phyloP scores from a whole-genome alignment of 2,888 invertebrate genomes.

The Rotaria macrura region DNA sequence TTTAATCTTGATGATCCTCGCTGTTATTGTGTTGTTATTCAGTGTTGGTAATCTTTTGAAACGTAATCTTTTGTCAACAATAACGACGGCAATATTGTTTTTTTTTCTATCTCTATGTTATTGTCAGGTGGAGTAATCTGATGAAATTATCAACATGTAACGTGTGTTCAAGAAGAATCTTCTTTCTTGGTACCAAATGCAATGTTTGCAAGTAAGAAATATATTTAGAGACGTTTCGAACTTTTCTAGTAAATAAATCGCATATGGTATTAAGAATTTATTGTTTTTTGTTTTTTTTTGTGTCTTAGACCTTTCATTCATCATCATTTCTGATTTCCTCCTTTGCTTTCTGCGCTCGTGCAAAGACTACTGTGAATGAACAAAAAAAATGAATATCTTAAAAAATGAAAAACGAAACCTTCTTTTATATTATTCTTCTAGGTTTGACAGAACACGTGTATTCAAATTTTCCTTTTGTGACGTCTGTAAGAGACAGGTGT shows the following conservation, averaged over 20 bases:
- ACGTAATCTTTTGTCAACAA: not conserved
- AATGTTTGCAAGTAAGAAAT: constrained; percentile 16
- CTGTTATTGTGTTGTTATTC: not conserved
- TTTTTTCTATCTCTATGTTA: not conserved
- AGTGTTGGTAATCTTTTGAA: no score
- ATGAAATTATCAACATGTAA: constrained; percentile 6
- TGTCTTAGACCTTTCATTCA: no score
- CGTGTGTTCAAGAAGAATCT: not conserved
- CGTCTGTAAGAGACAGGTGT: constrained; percentile 2
- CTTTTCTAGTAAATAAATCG: no score
- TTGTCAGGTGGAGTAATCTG: constrained; percentile 7
- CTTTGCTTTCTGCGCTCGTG: no score
- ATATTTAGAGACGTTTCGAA: not conserved
- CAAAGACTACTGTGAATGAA: no score
- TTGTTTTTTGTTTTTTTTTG: no score
- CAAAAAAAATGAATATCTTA: no score
- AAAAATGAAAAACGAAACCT: no score
- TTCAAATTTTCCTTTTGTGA: constrained; percentile 20
- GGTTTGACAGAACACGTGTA: not conserved
- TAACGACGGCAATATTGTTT: not conserved
- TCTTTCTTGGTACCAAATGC: constrained; percentile 20
- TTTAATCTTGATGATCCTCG: not conserved
- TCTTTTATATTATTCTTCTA: not conserved
- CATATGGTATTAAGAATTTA: no score
- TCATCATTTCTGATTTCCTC: no score